Base-by-base conservation (phyloP, 2,888 invertebrate species). In the Rhimphoctona megacephalus region DNA sequence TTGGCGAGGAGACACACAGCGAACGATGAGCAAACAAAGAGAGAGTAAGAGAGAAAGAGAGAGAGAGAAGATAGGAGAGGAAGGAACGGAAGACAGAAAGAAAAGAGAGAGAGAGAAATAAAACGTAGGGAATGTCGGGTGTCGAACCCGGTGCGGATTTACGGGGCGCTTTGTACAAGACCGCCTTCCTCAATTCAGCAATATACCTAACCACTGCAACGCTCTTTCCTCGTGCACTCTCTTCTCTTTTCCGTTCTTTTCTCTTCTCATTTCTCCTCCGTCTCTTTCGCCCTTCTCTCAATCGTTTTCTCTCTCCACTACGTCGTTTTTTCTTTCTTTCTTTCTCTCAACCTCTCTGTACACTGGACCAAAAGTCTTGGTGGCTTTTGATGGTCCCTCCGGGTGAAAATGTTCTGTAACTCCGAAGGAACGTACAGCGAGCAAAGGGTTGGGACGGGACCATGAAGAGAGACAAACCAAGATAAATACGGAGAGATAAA, bases 131-230 rank as follows among this genome's bases (percentile, higher is more conserved):
- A 94, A 93, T 94, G 94, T 93, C 92, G 94, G 92, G 93, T 94
- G 94, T 94, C 94, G 94, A 94, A 94, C 92, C 92, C 91, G 90
- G 93, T 92, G 91, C 93, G 94, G 94, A 94, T 94, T 94, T 94
- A 94, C 94, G 94, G 93, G 92, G 89, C 92, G 93, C 94, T 94
- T 94, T 94, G 94, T 94, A 77, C 43, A 93, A 93, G 91, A 92
- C 94, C 94, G 94, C 94, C 94, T 94, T 93, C 93, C 93, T 94
- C 94, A 93, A 93, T 94, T 93, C 93, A 93, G 91, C 93, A 92
- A 93, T 94, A 93, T 92, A 93, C 91, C 88, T 89, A 90, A 90
- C 91, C 88, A 86, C 85, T 89, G 89, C 83, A 84, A 85, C 83
- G 83, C 82, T 85, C 85, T 69, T 80, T 77, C 86, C 82, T 77